These are phyloP conservation scores for Craniophora ligustri DNA, from an alignment of 2,888 invertebrate genomes.

Conservation along the genomic window DNA sequence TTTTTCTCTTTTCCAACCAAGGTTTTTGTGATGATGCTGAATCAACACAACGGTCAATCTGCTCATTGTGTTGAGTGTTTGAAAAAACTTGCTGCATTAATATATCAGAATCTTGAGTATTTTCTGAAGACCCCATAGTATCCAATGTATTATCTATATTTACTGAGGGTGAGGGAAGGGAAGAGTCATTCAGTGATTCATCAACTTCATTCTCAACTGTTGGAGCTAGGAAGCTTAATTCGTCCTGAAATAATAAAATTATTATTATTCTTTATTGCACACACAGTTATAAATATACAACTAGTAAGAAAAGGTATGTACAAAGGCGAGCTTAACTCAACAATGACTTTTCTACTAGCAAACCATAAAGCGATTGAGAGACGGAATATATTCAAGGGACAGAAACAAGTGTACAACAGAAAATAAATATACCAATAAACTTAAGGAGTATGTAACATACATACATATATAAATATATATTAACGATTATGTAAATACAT, in stretches of 20 bases:
- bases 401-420: neutral
- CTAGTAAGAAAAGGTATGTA: neutral
- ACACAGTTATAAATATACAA: neutral
- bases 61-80: slow-evolving; percentile 37
- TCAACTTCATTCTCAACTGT: slow-evolving; percentile 40
- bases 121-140: slow-evolving; percentile 12
- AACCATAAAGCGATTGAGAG: neutral
- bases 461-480: slow-evolving; percentile 1
- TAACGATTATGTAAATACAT: neutral
- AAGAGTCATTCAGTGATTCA: slow-evolving; percentile 42
- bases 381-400: neutral
- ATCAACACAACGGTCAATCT: slow-evolving; percentile 34
- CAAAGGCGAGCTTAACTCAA: neutral
- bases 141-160: slow-evolving; percentile 25
- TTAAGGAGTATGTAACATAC: neutral
- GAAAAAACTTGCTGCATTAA: slow-evolving; percentile 25
- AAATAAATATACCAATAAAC: neutral
- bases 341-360: neutral
- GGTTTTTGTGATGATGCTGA: slow-evolving; percentile 30
- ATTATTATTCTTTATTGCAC: neutral
- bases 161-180: slow-evolving; percentile 23
- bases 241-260: slow-evolving; percentile 26
- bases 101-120: slow-evolving; percentile 36
- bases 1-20: slow-evolving; percentile 27
- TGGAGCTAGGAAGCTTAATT: slow-evolving; percentile 46